phyloP scores from a whole-genome alignment of 2,888 invertebrate genomes.

The Rhorus exstirpatorius region DNA sequence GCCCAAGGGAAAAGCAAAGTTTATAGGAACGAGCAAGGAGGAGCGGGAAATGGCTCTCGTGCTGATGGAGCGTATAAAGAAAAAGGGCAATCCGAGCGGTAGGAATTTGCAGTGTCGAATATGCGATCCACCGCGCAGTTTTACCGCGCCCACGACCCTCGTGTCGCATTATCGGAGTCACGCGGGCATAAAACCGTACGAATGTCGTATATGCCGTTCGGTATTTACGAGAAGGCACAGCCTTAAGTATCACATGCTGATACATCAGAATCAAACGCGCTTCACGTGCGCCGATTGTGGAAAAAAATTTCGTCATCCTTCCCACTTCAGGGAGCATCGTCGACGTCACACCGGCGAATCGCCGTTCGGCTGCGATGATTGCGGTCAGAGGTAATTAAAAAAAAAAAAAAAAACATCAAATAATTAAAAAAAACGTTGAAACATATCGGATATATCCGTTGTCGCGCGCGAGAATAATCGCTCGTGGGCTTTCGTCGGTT shows the following conservation, averaged over 20 bases:
- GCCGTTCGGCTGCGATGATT: conserved; percentile 87
- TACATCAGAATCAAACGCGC: conserved; percentile 88
- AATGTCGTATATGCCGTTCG: conserved; percentile 87
- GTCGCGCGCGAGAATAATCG: neutral
- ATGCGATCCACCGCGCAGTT: conserved; percentile 87
- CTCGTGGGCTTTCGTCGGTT: neutral
- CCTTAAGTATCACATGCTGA: conserved; percentile 89
- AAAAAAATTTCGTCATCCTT: conserved; percentile 88
- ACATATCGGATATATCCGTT: too few relatives aligned
- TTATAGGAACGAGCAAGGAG: conserved; percentile 86
- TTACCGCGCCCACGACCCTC: conserved; percentile 88
- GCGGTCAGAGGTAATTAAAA: conserved; percentile 82
- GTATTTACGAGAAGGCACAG: conserved; percentile 88
- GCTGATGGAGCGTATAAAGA: conserved; percentile 86
- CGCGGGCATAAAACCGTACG: conserved; percentile 89
- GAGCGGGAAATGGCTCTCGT: conserved; percentile 87
- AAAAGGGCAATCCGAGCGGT: conserved; percentile 84
- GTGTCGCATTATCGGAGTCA: conserved; percentile 89
- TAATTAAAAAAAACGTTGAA: neutral
- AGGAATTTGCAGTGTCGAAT: conserved; percentile 87
- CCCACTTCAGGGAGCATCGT: conserved; percentile 88
- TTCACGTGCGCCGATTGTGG: conserved; percentile 88
- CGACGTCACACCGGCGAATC: conserved; percentile 88
- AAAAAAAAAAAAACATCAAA: neutral
- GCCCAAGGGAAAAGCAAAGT: conserved; percentile 86